A percentile compares a stretch with the other conserved stretches of the same genome.
These are phyloP conservation scores for Aldabrachelys gigantea DNA, from an alignment of 2,113 vertebrate species.

Conservation along the genomic window DNA sequence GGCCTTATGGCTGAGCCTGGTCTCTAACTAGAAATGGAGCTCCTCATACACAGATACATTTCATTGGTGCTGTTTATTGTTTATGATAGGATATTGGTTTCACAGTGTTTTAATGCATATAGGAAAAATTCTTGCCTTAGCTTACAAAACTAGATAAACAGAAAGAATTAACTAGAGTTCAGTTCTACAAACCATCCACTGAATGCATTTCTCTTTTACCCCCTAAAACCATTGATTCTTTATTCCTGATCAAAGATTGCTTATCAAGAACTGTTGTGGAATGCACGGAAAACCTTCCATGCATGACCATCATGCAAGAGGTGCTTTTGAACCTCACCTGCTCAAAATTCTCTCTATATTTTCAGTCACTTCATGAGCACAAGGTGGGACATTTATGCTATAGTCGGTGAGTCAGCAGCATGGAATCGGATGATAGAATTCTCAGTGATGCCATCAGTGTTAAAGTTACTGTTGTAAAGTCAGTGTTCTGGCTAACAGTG, in stretches of 20 bases:
- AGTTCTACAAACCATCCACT: neutral
- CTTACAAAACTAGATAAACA: neutral
- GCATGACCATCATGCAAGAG: neutral
- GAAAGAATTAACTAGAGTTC: neutral
- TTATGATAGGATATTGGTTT: rapidly evolving
- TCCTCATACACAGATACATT: neutral
- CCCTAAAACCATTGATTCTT: neutral
- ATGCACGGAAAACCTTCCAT: no score
- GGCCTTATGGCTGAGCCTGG: neutral
- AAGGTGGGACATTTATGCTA: neutral
- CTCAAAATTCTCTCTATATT: neutral
- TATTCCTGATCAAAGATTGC: neutral
- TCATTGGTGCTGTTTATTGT: neutral
- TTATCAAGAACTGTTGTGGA: neutral
- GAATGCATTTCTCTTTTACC: neutral
- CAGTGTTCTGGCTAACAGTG: neutral
- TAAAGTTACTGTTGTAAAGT: neutral
- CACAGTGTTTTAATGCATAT: neutral
- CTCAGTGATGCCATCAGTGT: rapidly evolving
- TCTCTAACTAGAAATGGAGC: neutral
- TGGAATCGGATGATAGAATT: neutral
- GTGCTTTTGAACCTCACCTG: neutral
- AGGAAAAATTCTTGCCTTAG: neutral
- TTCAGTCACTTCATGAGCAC: neutral
- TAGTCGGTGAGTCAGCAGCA: neutral